Evolutionary conservation across 2,888 invertebrate species (phyloP).

Genomic region (Temnothorax unifasciatus): DNA sequence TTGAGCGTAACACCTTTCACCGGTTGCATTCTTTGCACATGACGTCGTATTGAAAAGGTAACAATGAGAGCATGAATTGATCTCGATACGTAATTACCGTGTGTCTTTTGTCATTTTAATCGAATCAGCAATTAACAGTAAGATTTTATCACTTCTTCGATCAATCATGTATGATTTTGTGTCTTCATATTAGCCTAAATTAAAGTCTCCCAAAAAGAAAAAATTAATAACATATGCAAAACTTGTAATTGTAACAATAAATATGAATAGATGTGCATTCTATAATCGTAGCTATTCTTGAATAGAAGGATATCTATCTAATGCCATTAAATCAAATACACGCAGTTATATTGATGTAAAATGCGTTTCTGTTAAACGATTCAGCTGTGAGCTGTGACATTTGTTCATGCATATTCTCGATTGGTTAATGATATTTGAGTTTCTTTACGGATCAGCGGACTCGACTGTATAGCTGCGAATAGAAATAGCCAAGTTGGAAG

Average conservation of each 20-base stretch:
- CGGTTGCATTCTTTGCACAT: background rate
- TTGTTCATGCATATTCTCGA: background rate
- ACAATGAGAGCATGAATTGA: background rate
- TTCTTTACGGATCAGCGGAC: background rate
- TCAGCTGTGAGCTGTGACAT: background rate
- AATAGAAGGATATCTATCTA: background rate
- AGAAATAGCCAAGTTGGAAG: constrained; percentile 15
- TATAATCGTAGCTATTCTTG: background rate
- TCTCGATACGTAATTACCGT: background rate
- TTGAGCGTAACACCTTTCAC: background rate
- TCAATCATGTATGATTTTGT: background rate
- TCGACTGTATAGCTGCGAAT: background rate
- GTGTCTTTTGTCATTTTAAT: background rate
- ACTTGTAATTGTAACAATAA: background rate
- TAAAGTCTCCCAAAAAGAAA: background rate
- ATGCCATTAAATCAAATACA: background rate
- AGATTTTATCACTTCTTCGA: background rate
- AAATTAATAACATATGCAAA: background rate
- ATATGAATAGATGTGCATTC: background rate
- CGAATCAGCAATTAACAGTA: background rate
- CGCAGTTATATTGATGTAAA: background rate
- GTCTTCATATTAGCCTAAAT: background rate
- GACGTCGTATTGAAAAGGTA: background rate
- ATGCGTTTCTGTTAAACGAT: background rate
- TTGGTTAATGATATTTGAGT: constrained; percentile 2